These are phyloP conservation scores for Melanerpes aurifrons DNA, from an alignment of 2,113 vertebrate species.

Conservation along the genomic window DNA sequence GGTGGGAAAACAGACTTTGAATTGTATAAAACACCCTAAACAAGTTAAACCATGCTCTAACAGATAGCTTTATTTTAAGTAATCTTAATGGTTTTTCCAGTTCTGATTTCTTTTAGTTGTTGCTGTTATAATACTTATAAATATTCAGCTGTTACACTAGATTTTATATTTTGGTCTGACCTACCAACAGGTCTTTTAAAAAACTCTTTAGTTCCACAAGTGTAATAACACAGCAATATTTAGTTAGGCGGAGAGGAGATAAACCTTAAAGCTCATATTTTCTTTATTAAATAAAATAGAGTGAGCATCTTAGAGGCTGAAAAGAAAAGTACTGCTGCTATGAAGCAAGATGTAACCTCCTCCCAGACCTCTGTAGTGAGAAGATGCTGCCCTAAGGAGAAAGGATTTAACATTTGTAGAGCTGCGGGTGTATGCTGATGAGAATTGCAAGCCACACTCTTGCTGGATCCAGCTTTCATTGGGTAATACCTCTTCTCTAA, in stretches of 20 bases:
- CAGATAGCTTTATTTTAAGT: constrained; percentile 17
- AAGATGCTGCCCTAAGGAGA: constrained; percentile 13
- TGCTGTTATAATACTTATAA: not conserved
- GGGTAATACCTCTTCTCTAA: constrained; percentile 38
- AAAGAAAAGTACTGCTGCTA: constrained; percentile 41
- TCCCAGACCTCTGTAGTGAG: constrained; percentile 3
- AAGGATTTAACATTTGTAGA: not conserved
- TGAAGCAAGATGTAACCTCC: constrained; percentile 2
- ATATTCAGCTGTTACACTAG: constrained; percentile 11
- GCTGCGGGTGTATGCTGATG: constrained; percentile 1
- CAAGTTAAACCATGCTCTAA: not conserved
- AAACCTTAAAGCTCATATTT: constrained; percentile 11
- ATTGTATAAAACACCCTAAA: not conserved
- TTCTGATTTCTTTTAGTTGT: not conserved
- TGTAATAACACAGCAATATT: constrained; percentile 2
- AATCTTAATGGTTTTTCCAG: not conserved
- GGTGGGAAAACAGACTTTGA: not conserved
- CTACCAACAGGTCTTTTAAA: not conserved
- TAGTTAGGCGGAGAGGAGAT: constrained; percentile 14
- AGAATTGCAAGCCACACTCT: not conserved
- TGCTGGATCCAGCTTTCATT: not conserved
- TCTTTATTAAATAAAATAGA: constrained; percentile 6
- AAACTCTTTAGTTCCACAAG: constrained; percentile 4
- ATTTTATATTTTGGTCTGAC: not conserved
- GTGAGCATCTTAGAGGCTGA: not conserved